phyloP scores from a whole-genome alignment of 2,888 invertebrate genomes.

The Dione juno region DNA sequence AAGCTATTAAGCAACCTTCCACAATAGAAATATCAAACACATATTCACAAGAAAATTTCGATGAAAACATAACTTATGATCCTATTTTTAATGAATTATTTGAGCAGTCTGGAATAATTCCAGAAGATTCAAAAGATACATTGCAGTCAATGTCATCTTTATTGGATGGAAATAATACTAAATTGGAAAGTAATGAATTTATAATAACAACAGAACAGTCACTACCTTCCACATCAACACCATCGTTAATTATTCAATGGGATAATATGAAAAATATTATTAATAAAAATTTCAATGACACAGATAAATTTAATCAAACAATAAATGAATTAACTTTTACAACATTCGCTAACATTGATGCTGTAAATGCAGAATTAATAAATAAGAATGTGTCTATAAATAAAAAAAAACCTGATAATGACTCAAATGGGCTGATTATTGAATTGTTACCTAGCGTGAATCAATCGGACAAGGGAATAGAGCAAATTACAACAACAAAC shows the following conservation, averaged over 20 bases:
- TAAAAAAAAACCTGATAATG: conserved; percentile 44
- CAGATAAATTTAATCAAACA: background rate
- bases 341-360: background rate
- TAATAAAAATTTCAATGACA: background rate
- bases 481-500: conserved; percentile 26
- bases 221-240: background rate
- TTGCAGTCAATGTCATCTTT: conserved; percentile 51
- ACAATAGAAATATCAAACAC: conserved; percentile 55
- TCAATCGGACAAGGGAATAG: conserved; percentile 1
- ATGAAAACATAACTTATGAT: conserved; percentile 54
- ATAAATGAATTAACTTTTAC: background rate
- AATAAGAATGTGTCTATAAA: conserved; percentile 26
- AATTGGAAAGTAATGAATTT: background rate
- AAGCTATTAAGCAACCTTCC: conserved; percentile 55
- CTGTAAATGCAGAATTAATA: background rate
- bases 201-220: background rate
- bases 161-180: background rate
- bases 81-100: conserved; percentile 46
- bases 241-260: background rate
- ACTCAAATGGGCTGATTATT: conserved; percentile 50
- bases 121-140: conserved; percentile 46
- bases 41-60: conserved; percentile 51
- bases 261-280: background rate
- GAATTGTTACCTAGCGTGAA: conserved; percentile 48
- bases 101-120: conserved; percentile 48